Percentiles rank a stretch among this genome's conserved stretches.
Evolutionary conservation across 2,797 vertebrate genomes (phyloP).

Genomic region (Liparis tanakae): DNA sequence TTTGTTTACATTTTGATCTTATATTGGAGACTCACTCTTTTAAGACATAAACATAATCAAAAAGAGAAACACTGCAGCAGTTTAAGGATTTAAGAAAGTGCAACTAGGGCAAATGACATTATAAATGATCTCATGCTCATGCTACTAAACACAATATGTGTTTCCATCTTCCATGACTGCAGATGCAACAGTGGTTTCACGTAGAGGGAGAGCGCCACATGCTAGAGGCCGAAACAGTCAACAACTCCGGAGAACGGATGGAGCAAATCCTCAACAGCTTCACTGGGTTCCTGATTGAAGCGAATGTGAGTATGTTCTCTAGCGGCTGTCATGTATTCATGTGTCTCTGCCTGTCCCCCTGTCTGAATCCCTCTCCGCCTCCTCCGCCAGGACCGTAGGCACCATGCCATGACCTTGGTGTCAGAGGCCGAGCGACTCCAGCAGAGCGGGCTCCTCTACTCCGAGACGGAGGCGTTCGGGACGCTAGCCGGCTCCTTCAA

Average conservation of each 20-base stretch:
- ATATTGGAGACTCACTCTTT: not conserved
- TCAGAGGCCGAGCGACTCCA: constrained; percentile 85
- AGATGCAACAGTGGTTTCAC: constrained; percentile 91
- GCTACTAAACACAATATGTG: constrained; percentile 42
- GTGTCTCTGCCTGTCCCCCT: not conserved
- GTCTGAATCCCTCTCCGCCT: constrained; percentile 16
- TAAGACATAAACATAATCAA: not conserved
- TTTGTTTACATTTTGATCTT: not conserved
- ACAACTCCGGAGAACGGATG: constrained; percentile 77
- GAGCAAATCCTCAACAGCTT: constrained; percentile 82
- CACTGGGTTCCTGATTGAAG: constrained; percentile 88
- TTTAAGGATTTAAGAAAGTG: not conserved
- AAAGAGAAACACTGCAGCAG: not conserved
- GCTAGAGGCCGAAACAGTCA: constrained; percentile 77
- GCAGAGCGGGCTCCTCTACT: constrained; percentile 52
- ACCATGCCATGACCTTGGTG: constrained; percentile 84
- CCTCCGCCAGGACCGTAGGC: constrained; percentile 85
- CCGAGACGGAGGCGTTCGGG: constrained; percentile 83
- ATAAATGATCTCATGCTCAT: not conserved
- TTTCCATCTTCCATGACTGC: constrained; percentile 12
- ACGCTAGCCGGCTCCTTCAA: constrained; percentile 80
- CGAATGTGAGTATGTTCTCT: constrained; percentile 80
- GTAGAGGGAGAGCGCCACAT: constrained; percentile 85
- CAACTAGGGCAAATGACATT: not conserved
- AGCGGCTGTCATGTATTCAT: not conserved